phyloP scores from a whole-genome alignment of 1,140 invertebrate genomes.

The Steinernema khuongi region DNA sequence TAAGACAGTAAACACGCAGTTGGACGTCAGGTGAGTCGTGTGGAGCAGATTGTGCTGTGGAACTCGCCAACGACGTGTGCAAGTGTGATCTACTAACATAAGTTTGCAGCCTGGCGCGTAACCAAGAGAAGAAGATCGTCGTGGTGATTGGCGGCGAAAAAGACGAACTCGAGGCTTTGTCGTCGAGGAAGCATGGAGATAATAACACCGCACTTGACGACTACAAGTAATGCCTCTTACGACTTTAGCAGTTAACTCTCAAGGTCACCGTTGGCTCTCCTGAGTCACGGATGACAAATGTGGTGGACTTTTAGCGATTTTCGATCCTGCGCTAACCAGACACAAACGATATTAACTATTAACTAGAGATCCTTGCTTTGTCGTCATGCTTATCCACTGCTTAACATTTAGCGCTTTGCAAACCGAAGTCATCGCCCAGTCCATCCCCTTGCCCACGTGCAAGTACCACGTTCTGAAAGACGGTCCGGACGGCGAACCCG shows the following conservation, averaged over 20 bases:
- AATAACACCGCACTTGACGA: constrained; percentile 15
- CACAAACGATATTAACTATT: not conserved
- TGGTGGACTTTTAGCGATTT: not conserved
- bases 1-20: constrained; percentile 38
- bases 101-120: constrained; percentile 29
- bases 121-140: constrained; percentile 35
- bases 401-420: constrained; percentile 10
- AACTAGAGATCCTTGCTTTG: not conserved
- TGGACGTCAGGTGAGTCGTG: constrained; percentile 37
- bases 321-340: not conserved
- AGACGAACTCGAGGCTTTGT: not conserved
- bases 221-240: constrained; percentile 16
- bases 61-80: constrained; percentile 1
- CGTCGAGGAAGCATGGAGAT: constrained; percentile 1
- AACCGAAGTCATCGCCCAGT: constrained; percentile 27
- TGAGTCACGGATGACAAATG: not conserved
- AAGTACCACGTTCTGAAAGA: constrained; percentile 23
- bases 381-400: too few species aligned
- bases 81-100: not conserved
- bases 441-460: constrained; percentile 35
- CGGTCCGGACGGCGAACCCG: constrained; percentile 31
- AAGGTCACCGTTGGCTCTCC: not conserved
- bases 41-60: not conserved
- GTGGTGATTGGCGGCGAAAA: constrained; percentile 37
- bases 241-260: not conserved